Conservation (phyloP, 2,797 vertebrate species). For the Emydoidea blandingii region DNA sequence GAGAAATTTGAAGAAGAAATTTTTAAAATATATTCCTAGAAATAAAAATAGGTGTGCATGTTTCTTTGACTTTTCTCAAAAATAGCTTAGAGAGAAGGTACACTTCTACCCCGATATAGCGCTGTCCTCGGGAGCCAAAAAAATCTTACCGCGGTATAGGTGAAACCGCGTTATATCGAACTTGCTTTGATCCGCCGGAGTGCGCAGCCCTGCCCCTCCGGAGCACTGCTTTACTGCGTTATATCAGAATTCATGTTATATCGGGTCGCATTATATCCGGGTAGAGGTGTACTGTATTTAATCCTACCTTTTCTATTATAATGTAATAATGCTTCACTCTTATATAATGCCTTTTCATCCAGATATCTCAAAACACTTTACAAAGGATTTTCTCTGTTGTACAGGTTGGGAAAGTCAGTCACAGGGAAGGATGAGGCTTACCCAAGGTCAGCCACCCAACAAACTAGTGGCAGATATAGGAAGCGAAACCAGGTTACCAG, state of each 20-base stretch:
- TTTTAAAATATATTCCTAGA: not conserved
- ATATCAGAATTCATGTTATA: too few species aligned
- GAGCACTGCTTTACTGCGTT: too few species aligned
- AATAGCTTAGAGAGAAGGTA: not conserved
- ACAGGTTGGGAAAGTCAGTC: not conserved
- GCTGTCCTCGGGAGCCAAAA: too few species aligned
- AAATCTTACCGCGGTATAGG: too few species aligned
- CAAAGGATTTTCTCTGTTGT: not conserved
- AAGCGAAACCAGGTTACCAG: not conserved
- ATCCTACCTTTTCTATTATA: not conserved
- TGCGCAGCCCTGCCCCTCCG: too few species aligned
- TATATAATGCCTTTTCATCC: not conserved
- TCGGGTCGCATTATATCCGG: too few species aligned
- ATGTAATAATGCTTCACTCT: too few species aligned
- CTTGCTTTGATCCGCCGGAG: too few species aligned
- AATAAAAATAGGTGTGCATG: not conserved
- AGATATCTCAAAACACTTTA: not conserved
- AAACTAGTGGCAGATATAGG: not conserved
- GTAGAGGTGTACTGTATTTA: not conserved
- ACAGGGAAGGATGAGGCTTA: rapidly evolving
- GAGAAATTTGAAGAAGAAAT: not conserved
- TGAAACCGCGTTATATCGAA: too few species aligned
- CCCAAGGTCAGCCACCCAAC: not conserved
- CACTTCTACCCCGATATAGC: too few species aligned
- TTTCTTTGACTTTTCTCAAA: not conserved